A percentile compares a stretch with the other conserved stretches of the same genome.
These are phyloP conservation scores for Galaxea fascicularis DNA, from an alignment of 92 coral and sea anemone species.

Conservation along the genomic window DNA sequence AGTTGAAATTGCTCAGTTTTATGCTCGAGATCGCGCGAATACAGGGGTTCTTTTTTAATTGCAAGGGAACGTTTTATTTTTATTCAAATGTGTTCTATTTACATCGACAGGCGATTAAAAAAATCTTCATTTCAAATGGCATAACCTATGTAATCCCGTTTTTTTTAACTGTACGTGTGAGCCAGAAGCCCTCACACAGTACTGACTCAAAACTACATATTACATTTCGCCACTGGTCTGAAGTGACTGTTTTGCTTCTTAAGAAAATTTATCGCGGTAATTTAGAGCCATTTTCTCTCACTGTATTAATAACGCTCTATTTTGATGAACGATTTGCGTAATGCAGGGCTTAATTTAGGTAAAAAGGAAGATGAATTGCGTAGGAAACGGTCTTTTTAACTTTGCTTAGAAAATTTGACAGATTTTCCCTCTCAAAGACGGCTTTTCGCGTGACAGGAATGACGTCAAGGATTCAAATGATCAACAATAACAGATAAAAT, in stretches of 20 bases:
- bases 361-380: conserved; percentile 50
- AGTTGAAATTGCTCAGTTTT: conserved; percentile 21
- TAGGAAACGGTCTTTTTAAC: conserved; percentile 43
- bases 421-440: background rate
- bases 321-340: conserved; percentile 39
- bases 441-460: conserved; percentile 73
- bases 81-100: conserved; percentile 9
- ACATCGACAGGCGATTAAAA: conserved; percentile 40
- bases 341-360: conserved; percentile 39
- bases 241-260: conserved; percentile 26
- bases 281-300: conserved; percentile 33
- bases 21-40: conserved; percentile 2
- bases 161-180: conserved; percentile 42
- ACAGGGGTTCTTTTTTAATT: background rate
- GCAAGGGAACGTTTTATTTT: background rate
- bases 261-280: conserved; percentile 14
- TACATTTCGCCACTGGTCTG: background rate
- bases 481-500: conserved; percentile 79
- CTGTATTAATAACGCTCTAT: conserved; percentile 8
- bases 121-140: conserved; percentile 54
- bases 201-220: conserved; percentile 23
- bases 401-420: conserved; percentile 42
- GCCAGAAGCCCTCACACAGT: background rate
- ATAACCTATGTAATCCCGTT: conserved; percentile 36
- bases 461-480: conserved; percentile 88